Percentiles rank a stretch among this genome's conserved stretches.
phyloP scores from a whole-genome alignment of 2,113 vertebrate species.

The Gopherus evgoodei region DNA sequence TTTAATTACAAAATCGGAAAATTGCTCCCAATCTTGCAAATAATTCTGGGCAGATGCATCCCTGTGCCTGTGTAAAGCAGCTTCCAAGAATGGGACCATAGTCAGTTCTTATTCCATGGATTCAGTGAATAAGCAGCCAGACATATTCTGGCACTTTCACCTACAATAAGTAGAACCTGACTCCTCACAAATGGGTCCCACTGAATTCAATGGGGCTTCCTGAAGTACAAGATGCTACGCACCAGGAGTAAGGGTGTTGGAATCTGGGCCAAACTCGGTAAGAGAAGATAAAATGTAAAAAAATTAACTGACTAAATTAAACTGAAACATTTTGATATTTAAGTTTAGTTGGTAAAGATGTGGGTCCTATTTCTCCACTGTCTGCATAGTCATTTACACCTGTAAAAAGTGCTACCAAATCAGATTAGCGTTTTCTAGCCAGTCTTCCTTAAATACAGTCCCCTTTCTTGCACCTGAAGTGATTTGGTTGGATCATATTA shows the following conservation, averaged over 20 bases:
- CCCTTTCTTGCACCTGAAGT: background rate
- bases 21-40: background rate
- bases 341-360: background rate
- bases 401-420: background rate
- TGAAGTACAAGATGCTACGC: background rate
- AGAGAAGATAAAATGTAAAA: background rate
- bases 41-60: background rate
- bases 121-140: background rate
- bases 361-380: rapidly evolving
- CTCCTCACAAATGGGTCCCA: background rate
- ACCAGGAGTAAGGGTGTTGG: background rate
- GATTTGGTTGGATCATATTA: background rate
- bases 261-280: background rate
- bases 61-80: background rate
- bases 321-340: background rate
- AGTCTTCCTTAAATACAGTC: background rate
- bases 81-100: background rate
- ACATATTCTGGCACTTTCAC: background rate
- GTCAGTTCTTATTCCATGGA: background rate
- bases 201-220: background rate
- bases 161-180: background rate
- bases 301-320: background rate
- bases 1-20: background rate
- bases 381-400: background rate
- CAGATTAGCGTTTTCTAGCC: background rate